phyloP scores from a whole-genome alignment of 2,888 invertebrate species.

The Apamea crenata region DNA sequence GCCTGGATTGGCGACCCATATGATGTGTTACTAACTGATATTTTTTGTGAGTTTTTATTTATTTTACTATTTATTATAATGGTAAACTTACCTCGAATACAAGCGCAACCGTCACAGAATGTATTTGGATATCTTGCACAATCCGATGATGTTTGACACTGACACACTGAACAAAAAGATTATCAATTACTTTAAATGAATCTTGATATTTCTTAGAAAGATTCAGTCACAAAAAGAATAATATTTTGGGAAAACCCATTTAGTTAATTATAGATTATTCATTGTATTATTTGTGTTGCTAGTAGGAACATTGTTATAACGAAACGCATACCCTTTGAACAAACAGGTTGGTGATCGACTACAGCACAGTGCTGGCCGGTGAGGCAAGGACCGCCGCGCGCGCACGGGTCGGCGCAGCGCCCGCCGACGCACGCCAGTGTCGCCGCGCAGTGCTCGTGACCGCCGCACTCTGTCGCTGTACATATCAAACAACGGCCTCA shows the following conservation, averaged over 20 bases:
- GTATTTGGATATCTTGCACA: conserved; percentile 90
- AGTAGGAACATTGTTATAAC: conserved; percentile 4
- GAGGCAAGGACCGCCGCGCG: conserved; percentile 93
- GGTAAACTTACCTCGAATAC: conserved; percentile 90
- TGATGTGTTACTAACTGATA: neutral
- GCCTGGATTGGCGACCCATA: neutral
- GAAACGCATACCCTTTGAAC: conserved; percentile 92
- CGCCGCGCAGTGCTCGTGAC: conserved; percentile 94
- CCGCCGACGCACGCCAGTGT: conserved; percentile 95
- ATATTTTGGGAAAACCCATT: neutral
- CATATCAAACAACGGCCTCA: conserved; percentile 61
- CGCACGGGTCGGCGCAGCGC: conserved; percentile 95
- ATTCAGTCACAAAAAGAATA: too few species aligned
- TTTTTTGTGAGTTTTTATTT: neutral
- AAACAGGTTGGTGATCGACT: conserved; percentile 95
- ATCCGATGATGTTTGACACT: conserved; percentile 93
- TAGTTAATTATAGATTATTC: neutral
- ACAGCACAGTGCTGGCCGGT: conserved; percentile 95
- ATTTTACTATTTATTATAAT: neutral
- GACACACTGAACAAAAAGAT: conserved; percentile 90
- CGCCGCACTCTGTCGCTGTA: conserved; percentile 95
- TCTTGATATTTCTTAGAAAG: neutral
- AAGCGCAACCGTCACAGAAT: conserved; percentile 93
- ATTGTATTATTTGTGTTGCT: neutral
- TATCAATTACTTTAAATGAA: neutral